These are phyloP conservation scores for Cetonia aurata DNA, from an alignment of 2,888 invertebrate species.

Conservation along the genomic window DNA sequence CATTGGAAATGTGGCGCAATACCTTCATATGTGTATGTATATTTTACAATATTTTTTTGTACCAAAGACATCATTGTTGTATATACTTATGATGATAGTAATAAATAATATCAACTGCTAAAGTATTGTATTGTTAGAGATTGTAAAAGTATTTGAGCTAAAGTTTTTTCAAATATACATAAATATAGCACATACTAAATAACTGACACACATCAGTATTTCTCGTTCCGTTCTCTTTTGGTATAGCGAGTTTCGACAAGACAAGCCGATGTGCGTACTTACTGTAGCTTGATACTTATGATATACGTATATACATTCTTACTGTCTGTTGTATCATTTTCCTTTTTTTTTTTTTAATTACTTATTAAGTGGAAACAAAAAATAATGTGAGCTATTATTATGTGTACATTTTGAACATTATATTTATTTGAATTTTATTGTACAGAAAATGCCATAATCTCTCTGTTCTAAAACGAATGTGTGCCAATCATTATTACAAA, in stretches of 20 bases:
- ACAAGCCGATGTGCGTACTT: constrained; percentile 35
- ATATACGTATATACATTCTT: constrained; percentile 52
- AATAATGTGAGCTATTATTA: constrained; percentile 45
- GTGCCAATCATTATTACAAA: constrained; percentile 67
- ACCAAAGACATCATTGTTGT: constrained; percentile 64
- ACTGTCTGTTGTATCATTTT: constrained; percentile 48
- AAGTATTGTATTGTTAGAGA: constrained; percentile 60
- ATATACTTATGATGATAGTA: constrained; percentile 55
- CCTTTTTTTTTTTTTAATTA: constrained; percentile 46
- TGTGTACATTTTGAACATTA: constrained; percentile 57
- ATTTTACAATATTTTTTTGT: constrained; percentile 62
- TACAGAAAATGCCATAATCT: constrained; percentile 64
- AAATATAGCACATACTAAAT: constrained; percentile 59
- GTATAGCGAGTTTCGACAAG: constrained; percentile 26
- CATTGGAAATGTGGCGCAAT: constrained; percentile 59
- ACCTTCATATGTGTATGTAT: constrained; percentile 51
- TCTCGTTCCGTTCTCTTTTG: constrained; percentile 50
- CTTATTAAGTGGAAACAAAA: constrained; percentile 46
- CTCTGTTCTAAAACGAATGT: constrained; percentile 65
- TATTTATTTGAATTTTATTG: constrained; percentile 61
- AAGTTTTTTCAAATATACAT: constrained; percentile 56
- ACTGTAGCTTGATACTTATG: constrained; percentile 40
- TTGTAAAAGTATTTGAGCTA: constrained; percentile 56
- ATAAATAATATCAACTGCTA: constrained; percentile 53
- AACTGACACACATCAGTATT: constrained; percentile 63